A percentile compares a stretch with the other conserved stretches of the same genome.
Conservation (phyloP, 2,113 vertebrate species). For the Cyanistes caeruleus region DNA sequence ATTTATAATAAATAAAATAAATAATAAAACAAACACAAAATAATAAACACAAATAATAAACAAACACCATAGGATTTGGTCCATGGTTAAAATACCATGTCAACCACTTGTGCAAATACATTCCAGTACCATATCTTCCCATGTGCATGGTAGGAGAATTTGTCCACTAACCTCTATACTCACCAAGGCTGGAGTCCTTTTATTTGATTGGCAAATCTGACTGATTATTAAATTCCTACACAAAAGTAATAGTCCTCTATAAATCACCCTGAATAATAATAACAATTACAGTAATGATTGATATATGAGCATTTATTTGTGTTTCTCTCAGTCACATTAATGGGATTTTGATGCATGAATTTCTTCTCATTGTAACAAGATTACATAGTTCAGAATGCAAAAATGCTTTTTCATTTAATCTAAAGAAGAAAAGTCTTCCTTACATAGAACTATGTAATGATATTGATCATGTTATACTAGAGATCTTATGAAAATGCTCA, state of each 20-base stretch:
- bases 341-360: conserved; percentile 13
- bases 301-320: conserved; percentile 26
- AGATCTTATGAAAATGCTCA: conserved; percentile 13
- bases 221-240: conserved; percentile 9
- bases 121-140: background rate
- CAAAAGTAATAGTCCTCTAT: conserved; percentile 3
- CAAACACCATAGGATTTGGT: background rate
- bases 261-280: conserved; percentile 41
- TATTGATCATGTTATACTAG: background rate
- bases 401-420: background rate
- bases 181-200: background rate
- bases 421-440: background rate
- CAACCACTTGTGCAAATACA: background rate
- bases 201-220: background rate
- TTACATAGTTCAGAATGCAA: background rate
- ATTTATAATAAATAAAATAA: too few species aligned
- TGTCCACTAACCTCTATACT: background rate
- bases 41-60: background rate
- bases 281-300: conserved; percentile 44
- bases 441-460: background rate
- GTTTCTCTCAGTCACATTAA: conserved; percentile 12
- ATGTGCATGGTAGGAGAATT: background rate
- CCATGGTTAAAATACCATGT: background rate
- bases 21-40: too few species aligned
- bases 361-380: background rate